Evolutionary conservation across 2,113 vertebrate species (phyloP).

Genomic region (Oreochromis tanganicae): DNA sequence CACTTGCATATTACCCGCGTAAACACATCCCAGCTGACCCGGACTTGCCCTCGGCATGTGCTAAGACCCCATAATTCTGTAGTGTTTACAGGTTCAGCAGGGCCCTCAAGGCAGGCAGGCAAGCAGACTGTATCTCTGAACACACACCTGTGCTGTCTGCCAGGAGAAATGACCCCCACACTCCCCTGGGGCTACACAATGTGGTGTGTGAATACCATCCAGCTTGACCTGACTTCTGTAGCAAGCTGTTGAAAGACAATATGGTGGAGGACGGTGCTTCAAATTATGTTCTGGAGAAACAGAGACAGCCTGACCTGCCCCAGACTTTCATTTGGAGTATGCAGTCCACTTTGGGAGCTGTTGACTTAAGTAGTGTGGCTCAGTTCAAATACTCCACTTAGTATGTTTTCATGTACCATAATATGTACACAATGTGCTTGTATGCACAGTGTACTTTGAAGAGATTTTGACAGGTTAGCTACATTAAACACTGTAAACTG

Average conservation of each 20-base stretch:
- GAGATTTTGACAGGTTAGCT: not conserved
- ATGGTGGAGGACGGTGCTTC: not conserved
- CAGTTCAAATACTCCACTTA: not conserved
- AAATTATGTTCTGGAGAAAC: constrained; percentile 5
- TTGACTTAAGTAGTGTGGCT: not conserved
- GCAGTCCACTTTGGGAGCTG: not conserved
- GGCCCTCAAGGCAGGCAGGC: constrained; percentile 26
- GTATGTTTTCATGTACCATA: not conserved
- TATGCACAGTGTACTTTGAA: not conserved
- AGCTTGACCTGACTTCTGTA: constrained; percentile 8
- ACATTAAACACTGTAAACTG: not conserved
- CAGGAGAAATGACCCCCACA: constrained; percentile 40
- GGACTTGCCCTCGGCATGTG: constrained; percentile 46
- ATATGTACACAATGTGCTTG: not conserved
- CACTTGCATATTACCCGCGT: not conserved
- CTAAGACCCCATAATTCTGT: constrained; percentile 42
- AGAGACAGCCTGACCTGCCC: not conserved
- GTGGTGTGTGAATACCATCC: constrained; percentile 20
- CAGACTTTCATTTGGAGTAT: not conserved
- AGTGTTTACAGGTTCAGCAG: constrained; percentile 53
- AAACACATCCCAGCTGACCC: constrained; percentile 50
- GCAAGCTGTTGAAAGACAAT: not conserved
- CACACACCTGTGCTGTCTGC: constrained; percentile 55
- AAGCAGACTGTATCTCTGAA: constrained; percentile 35
- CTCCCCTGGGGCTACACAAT: constrained; percentile 14